Evolutionary conservation across 2,113 vertebrate species (phyloP).

Genomic region (Eudorcas thomsonii): DNA sequence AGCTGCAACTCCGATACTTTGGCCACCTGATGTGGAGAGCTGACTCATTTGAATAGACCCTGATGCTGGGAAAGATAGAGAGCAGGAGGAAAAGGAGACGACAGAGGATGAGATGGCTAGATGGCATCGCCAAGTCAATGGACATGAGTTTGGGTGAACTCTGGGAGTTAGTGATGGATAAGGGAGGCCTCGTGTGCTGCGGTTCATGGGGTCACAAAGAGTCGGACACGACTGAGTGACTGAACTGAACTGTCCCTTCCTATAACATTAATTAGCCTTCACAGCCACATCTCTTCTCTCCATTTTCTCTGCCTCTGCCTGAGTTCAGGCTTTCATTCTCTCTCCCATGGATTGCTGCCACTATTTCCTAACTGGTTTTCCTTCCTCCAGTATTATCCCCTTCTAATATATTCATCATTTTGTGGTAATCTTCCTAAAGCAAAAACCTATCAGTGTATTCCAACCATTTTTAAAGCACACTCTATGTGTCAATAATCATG

Average conservation of each 20-base stretch:
- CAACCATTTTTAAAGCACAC: background rate
- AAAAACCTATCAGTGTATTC: background rate
- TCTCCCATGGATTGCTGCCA: background rate
- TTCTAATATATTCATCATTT: background rate
- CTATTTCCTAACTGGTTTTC: background rate
- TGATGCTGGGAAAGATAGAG: background rate
- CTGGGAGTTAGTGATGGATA: background rate
- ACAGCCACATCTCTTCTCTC: background rate
- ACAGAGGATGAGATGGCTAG: background rate
- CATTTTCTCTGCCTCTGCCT: background rate
- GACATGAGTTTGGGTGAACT: background rate
- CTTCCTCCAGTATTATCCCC: background rate
- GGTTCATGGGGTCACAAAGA: background rate
- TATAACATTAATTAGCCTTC: background rate
- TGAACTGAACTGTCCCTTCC: background rate
- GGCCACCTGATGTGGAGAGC: background rate
- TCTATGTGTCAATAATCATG: background rate
- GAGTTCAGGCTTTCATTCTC: background rate
- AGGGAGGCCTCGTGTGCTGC: background rate
- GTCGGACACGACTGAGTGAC: rapidly evolving
- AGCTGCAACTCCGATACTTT: background rate
- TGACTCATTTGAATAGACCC: background rate
- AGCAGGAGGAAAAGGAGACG: background rate
- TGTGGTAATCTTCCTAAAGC: background rate
- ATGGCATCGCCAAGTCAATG: background rate